Evolutionary conservation across 2,888 invertebrate genomes (phyloP), one percentile per base, ranked within the genome.

Genomic region (Synanthedon myopaeformis): DNA sequence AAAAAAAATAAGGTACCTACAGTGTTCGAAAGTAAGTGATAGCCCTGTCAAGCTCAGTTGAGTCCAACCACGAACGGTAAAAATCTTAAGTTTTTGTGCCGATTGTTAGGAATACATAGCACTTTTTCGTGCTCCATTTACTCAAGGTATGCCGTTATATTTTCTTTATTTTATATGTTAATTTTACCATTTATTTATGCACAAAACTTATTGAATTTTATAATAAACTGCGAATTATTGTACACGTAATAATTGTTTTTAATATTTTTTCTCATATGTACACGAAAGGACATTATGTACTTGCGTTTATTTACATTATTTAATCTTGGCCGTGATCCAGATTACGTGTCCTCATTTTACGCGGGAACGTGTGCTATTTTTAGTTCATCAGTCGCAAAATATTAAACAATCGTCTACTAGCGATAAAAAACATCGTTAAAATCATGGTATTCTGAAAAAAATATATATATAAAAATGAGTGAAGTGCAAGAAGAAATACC

Each of bases 21-120:
- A 62, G 69, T 68, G 70, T 61, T 69, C 35, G 74, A 78, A 82
- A 51, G 17, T 55, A 52, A 19, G 41, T 57, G 80, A 74, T 82
- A 85, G 35, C 78, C 73, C 77, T 79, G 82, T 85, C 83, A 82
- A 83, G 83, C 82, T 83, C 87, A 86, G 85, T 85, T 87, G 85
- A 79, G 76, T 73, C 60, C 70, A 35, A 23, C 23, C 71, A 74
- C 74, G 80, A 85, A 84, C 83, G 85, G 86, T 86, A 86, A 84
- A 78, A 81, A 75, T 81, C 72, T 70, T 76, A 70, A 76, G 78
- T 82, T 81, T 81, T 84, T 81, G 72, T 73, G 65, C 35, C 12
- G 69, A 66, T 72, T 72, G 35, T 35, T 35, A 35, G 35, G 35
- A 35, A 74, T 75, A 72, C 74, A 72, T 70, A 77, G 75, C 77